These are phyloP conservation scores for Dysidea cf. avara DNA, from an alignment of 37 sponge, comb jelly and placozoan species.

Conservation along the genomic window DNA sequence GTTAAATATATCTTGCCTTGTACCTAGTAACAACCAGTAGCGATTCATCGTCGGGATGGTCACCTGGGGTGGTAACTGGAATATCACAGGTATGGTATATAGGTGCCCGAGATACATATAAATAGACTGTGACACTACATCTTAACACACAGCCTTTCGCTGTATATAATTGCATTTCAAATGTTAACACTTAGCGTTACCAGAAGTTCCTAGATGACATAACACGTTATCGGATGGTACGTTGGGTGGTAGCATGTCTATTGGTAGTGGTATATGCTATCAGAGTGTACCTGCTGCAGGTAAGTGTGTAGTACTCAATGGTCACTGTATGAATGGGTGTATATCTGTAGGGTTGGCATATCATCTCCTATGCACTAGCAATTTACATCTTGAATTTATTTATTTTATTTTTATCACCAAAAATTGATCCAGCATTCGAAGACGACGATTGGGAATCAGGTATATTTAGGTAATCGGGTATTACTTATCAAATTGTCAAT, in stretches of 20 bases:
- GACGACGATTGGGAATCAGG: constrained; percentile 66
- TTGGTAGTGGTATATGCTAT: constrained; percentile 46
- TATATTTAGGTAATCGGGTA: neutral
- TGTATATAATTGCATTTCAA: too few species aligned
- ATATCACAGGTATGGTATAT: too few species aligned
- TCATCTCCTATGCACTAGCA: constrained; percentile 86
- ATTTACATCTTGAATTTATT: constrained; percentile 89
- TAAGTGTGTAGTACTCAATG: constrained; percentile 5
- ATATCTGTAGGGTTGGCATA: constrained; percentile 85
- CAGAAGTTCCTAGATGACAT: constrained; percentile 77
- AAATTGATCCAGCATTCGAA: constrained; percentile 83
- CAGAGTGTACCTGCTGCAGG: constrained; percentile 55
- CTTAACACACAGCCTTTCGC: too few species aligned
- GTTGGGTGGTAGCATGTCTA: constrained; percentile 56
- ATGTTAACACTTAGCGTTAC: too few species aligned
- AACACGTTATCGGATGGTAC: constrained; percentile 40
- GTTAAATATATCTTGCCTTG: too few species aligned
- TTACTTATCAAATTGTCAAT: too few species aligned
- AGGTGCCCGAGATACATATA: too few species aligned
- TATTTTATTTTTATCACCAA: constrained; percentile 92
- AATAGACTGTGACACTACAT: too few species aligned
- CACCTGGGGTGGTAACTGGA: too few species aligned
- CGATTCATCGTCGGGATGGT: too few species aligned
- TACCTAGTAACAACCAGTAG: too few species aligned
- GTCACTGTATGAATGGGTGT: neutral